phyloP scores from a whole-genome alignment of 2,888 invertebrate species.

The Listrodromus nycthemerus region DNA sequence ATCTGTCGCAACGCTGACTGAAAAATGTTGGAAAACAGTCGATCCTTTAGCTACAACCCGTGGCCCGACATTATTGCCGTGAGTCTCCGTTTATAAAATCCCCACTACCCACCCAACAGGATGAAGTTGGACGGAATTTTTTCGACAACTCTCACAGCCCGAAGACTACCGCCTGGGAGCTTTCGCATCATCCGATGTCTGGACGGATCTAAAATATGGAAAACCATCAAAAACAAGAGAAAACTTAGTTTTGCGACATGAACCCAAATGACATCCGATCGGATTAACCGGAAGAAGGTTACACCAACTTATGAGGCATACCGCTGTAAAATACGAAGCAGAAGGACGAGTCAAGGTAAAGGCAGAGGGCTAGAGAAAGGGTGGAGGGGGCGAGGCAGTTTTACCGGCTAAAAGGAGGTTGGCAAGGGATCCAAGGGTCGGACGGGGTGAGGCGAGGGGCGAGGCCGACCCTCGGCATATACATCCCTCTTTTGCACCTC shows the following conservation, averaged over 20 bases:
- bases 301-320: not conserved
- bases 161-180: not conserved
- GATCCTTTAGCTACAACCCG: not conserved
- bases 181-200: not conserved
- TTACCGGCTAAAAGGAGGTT: slow-evolving; percentile 6
- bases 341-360: not conserved
- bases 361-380: not conserved
- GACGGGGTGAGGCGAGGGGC: slow-evolving; percentile 61
- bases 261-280: not conserved
- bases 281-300: not conserved
- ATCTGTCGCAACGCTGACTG: not conserved
- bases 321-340: slow-evolving; percentile 1
- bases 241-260: not conserved
- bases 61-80: not conserved
- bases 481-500: slow-evolving; percentile 69
- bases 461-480: slow-evolving; percentile 58
- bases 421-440: slow-evolving; percentile 22
- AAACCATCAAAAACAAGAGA: not conserved
- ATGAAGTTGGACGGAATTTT: not conserved
- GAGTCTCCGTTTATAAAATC: not conserved
- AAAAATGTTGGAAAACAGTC: not conserved
- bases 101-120: not conserved
- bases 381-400: slow-evolving; percentile 13
- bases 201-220: not conserved
- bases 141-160: not conserved